Base-by-base conservation (phyloP, 2,113 vertebrate species). In the Aegypius monachus region DNA sequence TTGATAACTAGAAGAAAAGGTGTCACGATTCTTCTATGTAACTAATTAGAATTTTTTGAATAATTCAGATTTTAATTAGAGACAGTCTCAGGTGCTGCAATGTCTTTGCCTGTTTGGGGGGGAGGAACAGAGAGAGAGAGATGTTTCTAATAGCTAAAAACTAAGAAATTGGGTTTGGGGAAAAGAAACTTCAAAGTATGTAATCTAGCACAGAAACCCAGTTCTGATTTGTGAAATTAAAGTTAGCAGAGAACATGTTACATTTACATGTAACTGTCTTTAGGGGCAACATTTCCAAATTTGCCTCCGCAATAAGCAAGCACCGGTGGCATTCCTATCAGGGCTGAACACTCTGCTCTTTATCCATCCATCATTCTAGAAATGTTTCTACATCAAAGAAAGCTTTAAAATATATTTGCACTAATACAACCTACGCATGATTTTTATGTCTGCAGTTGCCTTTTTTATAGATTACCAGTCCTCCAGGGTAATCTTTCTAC, bases 321-420 rank as follows among this genome's bases (percentile, higher is more conserved):
- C 34, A 48, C 25, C 14, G 17, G 15, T 70, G 22, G 6, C 10
- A 45, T 48, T 94, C 34, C 38, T 52, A 11, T 45, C 40, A 59
- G 48, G 23, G 29, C 32, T 93, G 61, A 94, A 61, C 38, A 61
- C 31, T 52, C 40, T 71, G 14, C 2, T 86, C 17, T 91, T 72
- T 87, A 72, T 80, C 40, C 38, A 87, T 73, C 81, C 19, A 70
- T 81, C 52, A 82, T 84, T 65, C 86, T 47, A 72, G 50, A 94
- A 84, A 47, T 45, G 32, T 68, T 93, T 82, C 80, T 58, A 66
- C 14, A 26, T 58, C 59, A 95, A 94, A 70, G 66, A 82, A 86
- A 87, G 32, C 38, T 70, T 93, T 89, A 93, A 97, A 93, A 88
- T 80, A 70, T 78, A 91, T 91, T 97, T 95, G 66, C n/a, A 66